Evolutionary conservation across 1,140 invertebrate species (phyloP).

Genomic region (Eufriesea mexicana): DNA sequence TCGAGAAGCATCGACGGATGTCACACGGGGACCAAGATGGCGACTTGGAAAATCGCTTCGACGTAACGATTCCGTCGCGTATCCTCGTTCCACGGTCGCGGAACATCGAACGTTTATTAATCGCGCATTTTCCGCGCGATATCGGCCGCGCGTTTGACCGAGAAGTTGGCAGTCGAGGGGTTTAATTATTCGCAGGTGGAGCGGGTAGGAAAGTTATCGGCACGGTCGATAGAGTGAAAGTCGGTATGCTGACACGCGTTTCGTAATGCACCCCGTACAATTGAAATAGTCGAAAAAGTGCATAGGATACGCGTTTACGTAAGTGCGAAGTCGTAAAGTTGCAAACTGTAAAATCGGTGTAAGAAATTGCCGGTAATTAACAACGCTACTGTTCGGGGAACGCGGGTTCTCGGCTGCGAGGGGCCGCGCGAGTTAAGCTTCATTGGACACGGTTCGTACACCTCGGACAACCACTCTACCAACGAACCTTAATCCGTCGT

Average conservation of each 20-base stretch:
- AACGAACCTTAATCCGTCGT: no score
- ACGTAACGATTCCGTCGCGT: no score
- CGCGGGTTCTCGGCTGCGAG: not conserved
- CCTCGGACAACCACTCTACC: not conserved
- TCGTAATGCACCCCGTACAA: slow-evolving; percentile 1
- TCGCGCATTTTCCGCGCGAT: not conserved
- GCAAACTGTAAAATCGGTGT: slow-evolving; percentile 3
- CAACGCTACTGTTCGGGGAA: not conserved
- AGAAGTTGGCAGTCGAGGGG: not conserved
- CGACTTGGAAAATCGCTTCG: no score
- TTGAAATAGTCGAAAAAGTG: slow-evolving; percentile 17
- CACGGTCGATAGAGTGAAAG: slow-evolving; percentile 15
- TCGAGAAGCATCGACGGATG: no score
- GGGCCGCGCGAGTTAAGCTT: not conserved
- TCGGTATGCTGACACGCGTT: not conserved
- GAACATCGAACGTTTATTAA: not conserved
- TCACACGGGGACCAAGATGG: no score
- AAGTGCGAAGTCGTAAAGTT: slow-evolving; percentile 20
- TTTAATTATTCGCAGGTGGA: not conserved
- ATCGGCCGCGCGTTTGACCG: not conserved
- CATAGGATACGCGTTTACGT: not conserved
- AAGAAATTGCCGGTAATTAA: slow-evolving; percentile 23
- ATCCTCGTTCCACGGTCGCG: not conserved
- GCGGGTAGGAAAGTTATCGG: not conserved
- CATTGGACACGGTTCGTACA: not conserved